Evolutionary conservation across 2,797 vertebrate species (phyloP).

Genomic region (Toxotes lorentzi): DNA sequence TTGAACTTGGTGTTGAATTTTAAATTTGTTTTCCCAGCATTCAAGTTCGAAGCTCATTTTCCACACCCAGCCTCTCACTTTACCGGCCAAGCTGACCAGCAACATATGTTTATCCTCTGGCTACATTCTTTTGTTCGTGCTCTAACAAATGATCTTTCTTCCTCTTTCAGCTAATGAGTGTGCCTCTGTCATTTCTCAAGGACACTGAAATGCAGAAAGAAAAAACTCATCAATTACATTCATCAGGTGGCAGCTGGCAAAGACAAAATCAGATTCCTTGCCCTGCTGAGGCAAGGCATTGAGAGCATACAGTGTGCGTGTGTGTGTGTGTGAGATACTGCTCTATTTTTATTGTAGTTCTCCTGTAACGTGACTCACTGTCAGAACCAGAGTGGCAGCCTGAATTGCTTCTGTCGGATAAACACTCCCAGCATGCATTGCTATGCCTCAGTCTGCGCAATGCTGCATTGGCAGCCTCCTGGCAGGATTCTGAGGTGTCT

Average conservation of each 20-base stretch:
- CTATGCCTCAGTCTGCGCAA: slow-evolving; percentile 77
- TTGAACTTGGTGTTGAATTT: not conserved
- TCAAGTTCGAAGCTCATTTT: slow-evolving; percentile 15
- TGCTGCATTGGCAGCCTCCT: slow-evolving; percentile 80
- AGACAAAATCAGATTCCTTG: slow-evolving; percentile 35
- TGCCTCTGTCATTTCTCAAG: slow-evolving; percentile 52
- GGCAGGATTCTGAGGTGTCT: slow-evolving; percentile 78
- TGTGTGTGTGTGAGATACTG: slow-evolving; percentile 42
- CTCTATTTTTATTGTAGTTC: slow-evolving; percentile 75
- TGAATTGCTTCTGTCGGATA: slow-evolving; percentile 80
- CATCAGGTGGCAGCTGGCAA: slow-evolving; percentile 58
- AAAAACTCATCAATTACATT: slow-evolving; percentile 36
- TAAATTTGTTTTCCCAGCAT: slow-evolving; percentile 2
- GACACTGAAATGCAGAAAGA: slow-evolving; percentile 27
- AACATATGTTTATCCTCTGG: slow-evolving; percentile 54
- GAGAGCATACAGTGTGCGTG: slow-evolving; percentile 30
- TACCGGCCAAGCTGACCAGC: slow-evolving; percentile 16
- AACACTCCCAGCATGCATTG: slow-evolving; percentile 84
- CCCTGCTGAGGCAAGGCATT: slow-evolving; percentile 33
- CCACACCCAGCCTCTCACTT: slow-evolving; percentile 8
- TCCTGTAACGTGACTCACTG: slow-evolving; percentile 76
- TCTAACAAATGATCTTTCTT: slow-evolving; percentile 43
- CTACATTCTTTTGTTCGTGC: slow-evolving; percentile 38
- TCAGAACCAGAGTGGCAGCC: slow-evolving; percentile 77
- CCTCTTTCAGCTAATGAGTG: slow-evolving; percentile 41